phyloP scores from a whole-genome alignment of 2,797 vertebrate genomes.

The Cyclopterus lumpus region DNA sequence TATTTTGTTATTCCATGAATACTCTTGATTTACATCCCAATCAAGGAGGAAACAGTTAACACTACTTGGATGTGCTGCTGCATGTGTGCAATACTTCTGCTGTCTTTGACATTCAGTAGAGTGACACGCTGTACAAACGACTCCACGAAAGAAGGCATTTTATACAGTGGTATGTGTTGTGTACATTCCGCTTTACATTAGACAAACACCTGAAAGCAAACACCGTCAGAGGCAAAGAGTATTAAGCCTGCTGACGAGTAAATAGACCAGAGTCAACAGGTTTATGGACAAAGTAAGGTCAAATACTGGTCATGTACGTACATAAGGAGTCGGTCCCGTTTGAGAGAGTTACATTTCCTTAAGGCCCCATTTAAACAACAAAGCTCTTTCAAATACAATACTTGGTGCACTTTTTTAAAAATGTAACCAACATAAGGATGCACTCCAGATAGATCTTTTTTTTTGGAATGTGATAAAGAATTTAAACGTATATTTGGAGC shows the following conservation, averaged over 20 bases:
- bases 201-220: slow-evolving; percentile 70
- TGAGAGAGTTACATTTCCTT: slow-evolving; percentile 57
- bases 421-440: slow-evolving; percentile 8
- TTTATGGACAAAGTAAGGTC: slow-evolving; percentile 35
- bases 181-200: slow-evolving; percentile 60
- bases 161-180: slow-evolving; percentile 59
- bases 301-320: slow-evolving; percentile 35
- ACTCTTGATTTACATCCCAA: slow-evolving; percentile 46
- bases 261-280: slow-evolving; percentile 32
- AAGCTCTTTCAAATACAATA: slow-evolving; percentile 45
- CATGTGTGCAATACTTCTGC: slow-evolving; percentile 61
- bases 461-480: slow-evolving; percentile 8
- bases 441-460: not conserved
- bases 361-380: slow-evolving; percentile 70
- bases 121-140: slow-evolving; percentile 61
- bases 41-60: slow-evolving; percentile 40
- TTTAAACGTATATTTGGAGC: not conserved
- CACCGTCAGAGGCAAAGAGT: slow-evolving; percentile 28
- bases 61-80: slow-evolving; percentile 51
- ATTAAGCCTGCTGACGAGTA: slow-evolving; percentile 34
- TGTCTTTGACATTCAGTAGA: slow-evolving; percentile 72
- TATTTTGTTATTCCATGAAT: slow-evolving; percentile 46
- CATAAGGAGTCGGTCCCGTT: slow-evolving; percentile 33
- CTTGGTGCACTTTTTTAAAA: slow-evolving; percentile 30
- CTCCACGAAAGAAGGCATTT: slow-evolving; percentile 69